phyloP scores from a whole-genome alignment of 37 sponge, comb jelly and placozoan species.

The Beroe ovata region DNA sequence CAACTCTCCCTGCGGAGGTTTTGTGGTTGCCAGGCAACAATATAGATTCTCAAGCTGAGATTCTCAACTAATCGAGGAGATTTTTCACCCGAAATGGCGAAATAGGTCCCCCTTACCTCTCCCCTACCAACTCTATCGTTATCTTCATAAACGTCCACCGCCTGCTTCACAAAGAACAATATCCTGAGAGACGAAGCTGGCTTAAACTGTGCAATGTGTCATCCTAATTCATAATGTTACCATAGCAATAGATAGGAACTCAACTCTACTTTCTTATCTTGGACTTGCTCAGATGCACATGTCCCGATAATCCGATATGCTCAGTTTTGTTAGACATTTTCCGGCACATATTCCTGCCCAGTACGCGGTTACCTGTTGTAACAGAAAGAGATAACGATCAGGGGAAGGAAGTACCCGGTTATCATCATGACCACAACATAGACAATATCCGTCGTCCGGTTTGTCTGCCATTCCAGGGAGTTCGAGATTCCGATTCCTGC shows the following conservation, averaged over 20 bases:
- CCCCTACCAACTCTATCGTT: background rate
- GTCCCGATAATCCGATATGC: no score
- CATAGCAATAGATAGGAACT: no score
- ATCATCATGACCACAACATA: constrained; percentile 40
- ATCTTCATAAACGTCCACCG: constrained; percentile 53
- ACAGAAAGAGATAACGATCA: constrained; percentile 37
- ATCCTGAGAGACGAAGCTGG: constrained; percentile 27
- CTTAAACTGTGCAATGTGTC: no score
- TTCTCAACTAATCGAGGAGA: no score
- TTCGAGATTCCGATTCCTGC: constrained; percentile 58
- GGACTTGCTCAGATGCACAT: no score
- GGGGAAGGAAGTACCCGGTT: constrained; percentile 54
- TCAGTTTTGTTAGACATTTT: no score
- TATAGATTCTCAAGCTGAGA: no score
- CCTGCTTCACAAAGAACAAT: constrained; percentile 46
- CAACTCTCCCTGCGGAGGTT: no score
- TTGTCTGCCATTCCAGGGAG: constrained; percentile 26
- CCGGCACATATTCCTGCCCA: no score
- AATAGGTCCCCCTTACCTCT: background rate
- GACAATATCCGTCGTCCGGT: background rate
- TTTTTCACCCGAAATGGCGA: no score
- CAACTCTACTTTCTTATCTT: no score
- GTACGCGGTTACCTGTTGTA: constrained; percentile 56
- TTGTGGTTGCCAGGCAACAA: no score
- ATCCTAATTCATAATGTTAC: background rate